Conservation (phyloP, 53 echinoderm and acorn worm species). For the Crossaster papposus region DNA sequence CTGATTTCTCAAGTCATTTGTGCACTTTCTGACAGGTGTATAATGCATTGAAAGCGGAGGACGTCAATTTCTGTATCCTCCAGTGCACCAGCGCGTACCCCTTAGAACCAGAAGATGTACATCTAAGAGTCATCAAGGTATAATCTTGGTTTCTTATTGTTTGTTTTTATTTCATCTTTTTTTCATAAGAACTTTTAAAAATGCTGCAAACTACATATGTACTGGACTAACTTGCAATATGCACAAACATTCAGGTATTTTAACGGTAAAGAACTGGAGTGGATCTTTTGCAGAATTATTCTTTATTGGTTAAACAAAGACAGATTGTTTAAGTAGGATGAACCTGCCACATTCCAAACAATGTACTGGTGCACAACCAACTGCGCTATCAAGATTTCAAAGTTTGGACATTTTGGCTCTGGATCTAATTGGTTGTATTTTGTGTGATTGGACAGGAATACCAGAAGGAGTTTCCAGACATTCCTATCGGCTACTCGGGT, state of each 20-base stretch:
- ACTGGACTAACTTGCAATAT: too few relatives aligned
- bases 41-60: conserved; percentile 78
- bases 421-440: not conserved
- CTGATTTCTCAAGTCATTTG: not conserved
- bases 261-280: too few relatives aligned
- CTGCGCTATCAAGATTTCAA: too few relatives aligned
- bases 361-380: too few relatives aligned
- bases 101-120: conserved; percentile 89
- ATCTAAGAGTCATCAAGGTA: conserved; percentile 85
- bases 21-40: conserved; percentile 71
- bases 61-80: conserved; percentile 85
- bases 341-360: too few relatives aligned
- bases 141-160: not conserved
- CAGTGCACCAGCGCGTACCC: conserved; percentile 99
- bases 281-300: too few relatives aligned
- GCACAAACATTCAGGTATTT: too few relatives aligned
- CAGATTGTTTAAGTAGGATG: too few relatives aligned
- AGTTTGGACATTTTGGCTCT: too few relatives aligned
- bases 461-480: conserved; percentile 85
- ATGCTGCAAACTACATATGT: not conserved
- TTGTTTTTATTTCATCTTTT: not conserved
- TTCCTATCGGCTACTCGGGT: conserved; percentile 94
- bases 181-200: too few relatives aligned
- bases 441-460: conserved; percentile 59
- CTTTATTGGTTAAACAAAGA: too few relatives aligned